Evolutionary conservation across 2,888 invertebrate species (phyloP), one percentile per base, ranked within the genome.

Genomic region (Ectemnius lituratus): DNA sequence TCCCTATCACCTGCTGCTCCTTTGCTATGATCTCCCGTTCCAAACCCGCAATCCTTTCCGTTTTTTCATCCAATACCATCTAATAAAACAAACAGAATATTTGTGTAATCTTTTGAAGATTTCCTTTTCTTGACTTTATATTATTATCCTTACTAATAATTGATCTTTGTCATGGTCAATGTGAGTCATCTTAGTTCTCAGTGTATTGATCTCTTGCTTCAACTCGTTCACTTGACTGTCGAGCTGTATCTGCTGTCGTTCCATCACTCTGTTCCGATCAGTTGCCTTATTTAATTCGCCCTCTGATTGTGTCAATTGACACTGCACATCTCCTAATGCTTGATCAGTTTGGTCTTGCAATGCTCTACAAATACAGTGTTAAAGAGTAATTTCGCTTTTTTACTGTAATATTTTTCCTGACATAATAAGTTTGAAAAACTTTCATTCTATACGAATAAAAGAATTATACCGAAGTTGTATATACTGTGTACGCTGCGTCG

Each of bases 331-430:
- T 67, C 92, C 92, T 73, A 95, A 92, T 59, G 95, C 94, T 84
- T 94, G 93, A 89, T 96, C 96, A 4, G 95, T 95, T 92, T 96
- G 95, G 84, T 95, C 93, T 85, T 96, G 95, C 62, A 96, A 92
- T 79, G 94, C 93, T 90, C 96, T 96, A 23, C 5, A 52, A 16
- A 52, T 52, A 52, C 49, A 11, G 18, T 47, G 62, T 37, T 20
- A 47, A 47, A n/a, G 20, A 58, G 11, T 8, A 14, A 23, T 6
- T 46, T 23, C 27, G 65, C 5, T 18, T 46, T 8, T 13, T 11
- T 3, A 23, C 23, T 23, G 2, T 23, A 23, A 23, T 23, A 23
- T 23, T 23, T 23, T 3, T 23, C 3, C 3, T 23, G 23, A 2
- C 2, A 20, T n/a, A n/a, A n/a, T n/a, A n/a, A n/a, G n/a, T n/a